Base-by-base conservation (phyloP, 2,888 invertebrate genomes). In the Aphodius granarius region DNA sequence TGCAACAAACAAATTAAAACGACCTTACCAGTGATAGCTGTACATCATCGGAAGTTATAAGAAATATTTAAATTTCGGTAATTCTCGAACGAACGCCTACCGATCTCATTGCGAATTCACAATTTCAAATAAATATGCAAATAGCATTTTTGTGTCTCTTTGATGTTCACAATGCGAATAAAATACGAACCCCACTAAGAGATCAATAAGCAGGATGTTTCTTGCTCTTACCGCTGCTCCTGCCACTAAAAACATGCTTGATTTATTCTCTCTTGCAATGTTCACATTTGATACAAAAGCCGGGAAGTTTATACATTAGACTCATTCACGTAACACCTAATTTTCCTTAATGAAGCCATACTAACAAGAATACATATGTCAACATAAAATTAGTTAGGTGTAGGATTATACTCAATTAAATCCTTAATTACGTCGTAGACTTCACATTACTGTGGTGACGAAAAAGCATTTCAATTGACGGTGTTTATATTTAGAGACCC, bases 71-170 rank as follows among this genome's bases (percentile, higher is more conserved):
- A 68, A 68, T 68, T 22, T 20, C 5, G 6, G 22, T 68, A 68
- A 68, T 68, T 21, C 22, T 21, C 18, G 68, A 19, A 16, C 63
- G n/a, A 63, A 21, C n/a, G 21, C 21, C 68, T 20, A 13, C 22
- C 19, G 68, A n/a, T 20, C n/a, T 20, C 68, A 22, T 19, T 68
- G 21, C 17, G 19, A 9, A 19, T 20, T 68, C 68, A 22, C 21
- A n/a, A 65, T 6, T 65, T n/a, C 21, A 21, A 22, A 68, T 68
- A 68, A 68, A 68, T 68, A 75, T 75, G 75, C 63, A 72, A 72
- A 75, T 75, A 75, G 66, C 75, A 75, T 75, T 75, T 75, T 72
- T 72, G 66, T 63, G 66, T 66, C 22, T 71, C 75, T 72, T 75
- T 75, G 72, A 72, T 75, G 75, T 75, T 68, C 72, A 71, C 66